Conservation (phyloP, 1,140 invertebrate genomes). For the Euwallacea similis region DNA sequence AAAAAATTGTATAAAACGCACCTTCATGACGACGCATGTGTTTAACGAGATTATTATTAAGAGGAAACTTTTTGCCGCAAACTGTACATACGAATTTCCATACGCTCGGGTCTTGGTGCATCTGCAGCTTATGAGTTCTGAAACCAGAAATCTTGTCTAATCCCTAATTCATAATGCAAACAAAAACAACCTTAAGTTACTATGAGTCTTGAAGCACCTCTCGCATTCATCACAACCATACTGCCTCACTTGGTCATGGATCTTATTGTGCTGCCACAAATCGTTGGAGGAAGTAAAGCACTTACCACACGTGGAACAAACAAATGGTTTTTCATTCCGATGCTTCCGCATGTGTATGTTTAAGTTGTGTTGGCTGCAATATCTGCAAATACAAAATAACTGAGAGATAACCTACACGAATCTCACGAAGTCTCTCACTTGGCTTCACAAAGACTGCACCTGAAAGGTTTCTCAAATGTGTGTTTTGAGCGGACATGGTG, state of each 20-base stretch:
- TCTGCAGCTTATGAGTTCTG: conserved; percentile 33
- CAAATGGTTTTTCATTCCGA: conserved; percentile 40
- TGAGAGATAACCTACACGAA: too few relatives aligned
- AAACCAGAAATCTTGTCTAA: too few relatives aligned
- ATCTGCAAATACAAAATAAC: conserved; percentile 16
- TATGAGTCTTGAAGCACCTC: conserved; percentile 40
- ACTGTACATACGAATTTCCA: conserved; percentile 34
- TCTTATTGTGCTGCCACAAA: conserved; percentile 43
- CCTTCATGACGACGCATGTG: conserved; percentile 36
- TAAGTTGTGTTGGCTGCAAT: conserved; percentile 33
- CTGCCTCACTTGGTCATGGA: conserved; percentile 38
- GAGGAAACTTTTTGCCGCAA: conserved; percentile 31
- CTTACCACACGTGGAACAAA: conserved; percentile 41
- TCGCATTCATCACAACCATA: conserved; percentile 39
- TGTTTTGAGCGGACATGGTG: conserved; percentile 40
- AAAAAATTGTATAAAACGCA: background rate
- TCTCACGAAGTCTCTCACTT: conserved; percentile 22
- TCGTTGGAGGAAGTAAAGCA: conserved; percentile 38
- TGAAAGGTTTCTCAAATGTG: conserved; percentile 42
- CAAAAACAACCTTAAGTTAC: conserved; percentile 32
- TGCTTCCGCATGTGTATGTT: conserved; percentile 40
- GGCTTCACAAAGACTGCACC: conserved; percentile 41
- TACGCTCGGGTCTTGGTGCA: conserved; percentile 30
- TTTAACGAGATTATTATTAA: conserved; percentile 34
- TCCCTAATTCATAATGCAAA: background rate